phyloP scores from a whole-genome alignment of 2,888 invertebrate genomes.

The Rambutsinella grinnellia region DNA sequence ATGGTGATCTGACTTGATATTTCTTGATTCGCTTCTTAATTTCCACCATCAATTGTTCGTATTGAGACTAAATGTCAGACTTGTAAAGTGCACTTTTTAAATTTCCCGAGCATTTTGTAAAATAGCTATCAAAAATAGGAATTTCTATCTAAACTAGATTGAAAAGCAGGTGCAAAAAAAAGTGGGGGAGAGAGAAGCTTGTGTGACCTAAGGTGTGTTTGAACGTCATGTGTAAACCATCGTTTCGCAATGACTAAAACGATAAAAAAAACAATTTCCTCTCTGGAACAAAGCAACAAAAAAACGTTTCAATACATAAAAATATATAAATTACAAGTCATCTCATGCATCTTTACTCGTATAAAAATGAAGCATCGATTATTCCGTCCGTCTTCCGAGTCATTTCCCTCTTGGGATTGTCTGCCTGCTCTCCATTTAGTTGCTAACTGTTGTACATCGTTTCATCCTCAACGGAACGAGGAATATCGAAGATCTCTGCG shows the following conservation, averaged over 20 bases:
- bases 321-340: too few species aligned
- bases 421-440: too few species aligned
- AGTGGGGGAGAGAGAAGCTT: neutral
- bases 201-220: neutral
- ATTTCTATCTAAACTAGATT: neutral
- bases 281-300: too few species aligned
- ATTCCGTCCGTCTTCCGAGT: neutral
- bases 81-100: slow-evolving; percentile 41
- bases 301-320: too few species aligned
- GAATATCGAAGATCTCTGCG: slow-evolving; percentile 97
- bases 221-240: slow-evolving; percentile 25
- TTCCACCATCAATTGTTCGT: too few species aligned
- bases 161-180: too few species aligned
- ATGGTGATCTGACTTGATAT: too few species aligned
- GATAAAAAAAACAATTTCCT: too few species aligned
- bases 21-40: too few species aligned
- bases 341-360: neutral
- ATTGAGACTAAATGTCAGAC: slow-evolving; percentile 45
- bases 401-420: neutral
- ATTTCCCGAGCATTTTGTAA: slow-evolving; percentile 26
- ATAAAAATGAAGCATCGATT: neutral
- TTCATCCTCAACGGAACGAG: slow-evolving; percentile 82
- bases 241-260: slow-evolving; percentile 25
- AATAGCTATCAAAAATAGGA: slow-evolving; percentile 41
- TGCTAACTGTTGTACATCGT: slow-evolving; percentile 66